Conservation (phyloP, 2,797 vertebrate genomes). For the Poecilia picta region DNA sequence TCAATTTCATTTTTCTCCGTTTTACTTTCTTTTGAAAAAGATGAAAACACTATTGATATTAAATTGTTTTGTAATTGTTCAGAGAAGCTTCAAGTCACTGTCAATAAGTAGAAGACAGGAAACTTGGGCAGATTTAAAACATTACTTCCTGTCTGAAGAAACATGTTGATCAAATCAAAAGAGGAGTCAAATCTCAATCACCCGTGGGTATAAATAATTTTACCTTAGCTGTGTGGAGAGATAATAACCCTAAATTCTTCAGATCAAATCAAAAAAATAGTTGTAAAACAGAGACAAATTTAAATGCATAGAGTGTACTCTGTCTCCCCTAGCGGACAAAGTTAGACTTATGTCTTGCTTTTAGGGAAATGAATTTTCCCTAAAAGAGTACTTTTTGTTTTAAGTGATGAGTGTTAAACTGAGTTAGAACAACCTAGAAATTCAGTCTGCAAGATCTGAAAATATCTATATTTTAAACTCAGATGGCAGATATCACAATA, state of each 20-base stretch:
- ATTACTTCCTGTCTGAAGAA: background rate
- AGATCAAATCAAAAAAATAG: background rate
- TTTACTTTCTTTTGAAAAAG: background rate
- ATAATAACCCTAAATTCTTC: background rate
- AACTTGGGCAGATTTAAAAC: background rate
- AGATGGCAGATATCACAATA: background rate
- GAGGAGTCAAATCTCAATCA: background rate
- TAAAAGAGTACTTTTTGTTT: no score
- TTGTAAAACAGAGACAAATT: background rate
- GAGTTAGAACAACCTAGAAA: background rate
- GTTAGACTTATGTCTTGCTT: background rate
- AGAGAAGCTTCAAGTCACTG: background rate
- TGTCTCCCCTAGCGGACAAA: conserved; percentile 78
- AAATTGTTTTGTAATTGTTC: background rate
- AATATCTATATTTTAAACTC: background rate
- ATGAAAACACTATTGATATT: background rate
- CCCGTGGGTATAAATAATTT: background rate
- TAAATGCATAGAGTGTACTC: conserved; percentile 69
- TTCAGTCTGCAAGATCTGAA: conserved; percentile 9
- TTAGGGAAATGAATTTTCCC: background rate
- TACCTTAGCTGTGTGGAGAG: background rate
- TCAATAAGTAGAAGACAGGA: background rate
- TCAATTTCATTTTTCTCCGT: background rate
- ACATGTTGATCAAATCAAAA: background rate
- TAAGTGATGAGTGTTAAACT: background rate